These are phyloP conservation scores for Novumbra hubbsi DNA, from an alignment of 2,797 vertebrate species.

Conservation along the genomic window DNA sequence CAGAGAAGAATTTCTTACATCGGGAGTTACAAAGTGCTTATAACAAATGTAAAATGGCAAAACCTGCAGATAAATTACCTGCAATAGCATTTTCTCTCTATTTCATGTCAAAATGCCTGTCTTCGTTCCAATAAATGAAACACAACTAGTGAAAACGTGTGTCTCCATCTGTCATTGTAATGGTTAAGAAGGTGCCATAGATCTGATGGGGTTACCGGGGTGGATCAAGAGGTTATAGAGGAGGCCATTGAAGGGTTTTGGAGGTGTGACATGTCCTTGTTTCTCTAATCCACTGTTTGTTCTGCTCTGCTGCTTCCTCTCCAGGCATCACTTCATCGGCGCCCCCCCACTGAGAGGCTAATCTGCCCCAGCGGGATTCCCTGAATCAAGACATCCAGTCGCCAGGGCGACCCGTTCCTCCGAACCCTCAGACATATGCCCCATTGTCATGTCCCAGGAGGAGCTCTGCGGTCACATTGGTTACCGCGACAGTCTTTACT, in stretches of 20 bases:
- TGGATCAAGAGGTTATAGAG: background rate
- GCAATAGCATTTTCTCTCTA: too few species aligned
- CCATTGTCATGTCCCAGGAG: constrained; percentile 42
- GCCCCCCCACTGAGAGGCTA: constrained; percentile 12
- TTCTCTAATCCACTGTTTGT: constrained; percentile 50
- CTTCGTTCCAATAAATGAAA: too few species aligned
- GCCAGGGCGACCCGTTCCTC: constrained; percentile 34
- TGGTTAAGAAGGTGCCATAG: too few species aligned
- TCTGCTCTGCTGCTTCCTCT: constrained; percentile 67
- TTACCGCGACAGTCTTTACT: background rate
- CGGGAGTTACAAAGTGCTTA: too few species aligned
- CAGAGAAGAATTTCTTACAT: too few species aligned
- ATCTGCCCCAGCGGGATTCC: constrained; percentile 48
- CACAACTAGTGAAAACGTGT: too few species aligned
- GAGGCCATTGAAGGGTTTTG: background rate
- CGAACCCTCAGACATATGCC: constrained; percentile 25
- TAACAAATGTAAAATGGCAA: too few species aligned
- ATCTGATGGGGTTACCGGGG: too few species aligned
- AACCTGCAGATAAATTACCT: too few species aligned
- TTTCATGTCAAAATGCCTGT: too few species aligned
- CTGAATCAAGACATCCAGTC: constrained; percentile 42
- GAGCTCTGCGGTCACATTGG: constrained; percentile 11
- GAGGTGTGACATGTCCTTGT: background rate
- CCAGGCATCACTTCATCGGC: constrained; percentile 44
- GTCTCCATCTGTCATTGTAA: too few species aligned